Percentiles rank a stretch among this genome's conserved stretches.
phyloP scores from a whole-genome alignment of 2,113 vertebrate genomes.

The Tichodroma muraria region DNA sequence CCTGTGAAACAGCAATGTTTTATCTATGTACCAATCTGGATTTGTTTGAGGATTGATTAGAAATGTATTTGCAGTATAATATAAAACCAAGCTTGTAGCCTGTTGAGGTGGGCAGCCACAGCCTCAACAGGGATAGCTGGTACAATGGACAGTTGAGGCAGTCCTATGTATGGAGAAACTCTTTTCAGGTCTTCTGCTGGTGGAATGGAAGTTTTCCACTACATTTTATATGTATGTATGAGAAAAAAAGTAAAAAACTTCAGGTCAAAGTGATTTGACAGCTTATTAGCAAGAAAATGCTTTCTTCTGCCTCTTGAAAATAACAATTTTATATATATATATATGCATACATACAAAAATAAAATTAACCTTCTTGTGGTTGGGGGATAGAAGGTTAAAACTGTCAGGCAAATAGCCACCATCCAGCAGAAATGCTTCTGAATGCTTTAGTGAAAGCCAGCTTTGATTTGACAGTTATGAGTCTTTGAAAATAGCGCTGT shows the following conservation, averaged over 20 bases:
- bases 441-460: conserved; percentile 9
- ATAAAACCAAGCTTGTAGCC: background rate
- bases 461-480: conserved; percentile 51
- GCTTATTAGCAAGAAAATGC: background rate
- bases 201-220: background rate
- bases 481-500: conserved; percentile 32
- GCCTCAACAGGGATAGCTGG: background rate
- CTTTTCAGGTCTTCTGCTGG: background rate
- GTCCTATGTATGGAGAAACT: background rate
- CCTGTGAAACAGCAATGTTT: background rate
- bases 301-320: background rate
- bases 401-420: conserved; percentile 47
- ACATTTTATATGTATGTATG: background rate
- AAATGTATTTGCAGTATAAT: background rate
- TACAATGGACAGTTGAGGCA: background rate
- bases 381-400: background rate
- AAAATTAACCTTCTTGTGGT: background rate
- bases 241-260: background rate
- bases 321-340: background rate
- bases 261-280: background rate
- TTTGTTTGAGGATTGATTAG: conserved; percentile 29
- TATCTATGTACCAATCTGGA: background rate
- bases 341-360: background rate
- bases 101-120: background rate
- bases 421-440: conserved; percentile 4